Evolutionary conservation across 2,113 vertebrate species (phyloP), one percentile per base, ranked within the genome.

Genomic region (Hippocampus mohnikei): DNA sequence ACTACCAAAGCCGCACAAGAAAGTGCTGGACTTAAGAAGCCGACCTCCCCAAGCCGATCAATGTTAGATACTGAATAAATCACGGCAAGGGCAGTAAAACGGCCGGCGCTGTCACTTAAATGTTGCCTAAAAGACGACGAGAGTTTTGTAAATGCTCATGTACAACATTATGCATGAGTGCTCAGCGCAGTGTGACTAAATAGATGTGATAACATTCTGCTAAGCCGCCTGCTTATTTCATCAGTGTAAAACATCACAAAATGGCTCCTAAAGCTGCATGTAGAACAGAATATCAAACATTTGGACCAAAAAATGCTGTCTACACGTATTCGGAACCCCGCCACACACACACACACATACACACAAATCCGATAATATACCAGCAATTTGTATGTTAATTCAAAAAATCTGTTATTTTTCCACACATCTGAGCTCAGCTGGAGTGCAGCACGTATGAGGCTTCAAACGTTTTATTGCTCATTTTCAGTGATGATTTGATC

Each of bases 351-450:
- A n/a, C n/a, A n/a, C n/a, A n/a, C n/a, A n/a, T n/a, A n/a, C n/a
- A 29, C 0, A 77, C 77, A 73, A 23, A 67, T 42, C 46, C 84
- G 74, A 90, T 87, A 85, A 87, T 79, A 76, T 77, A 86, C 88
- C 77, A 91, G 82, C 81, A 88, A 88, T 91, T 85, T 87, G 81
- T 90, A 88, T 88, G 88, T 86, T 89, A 91, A 90, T 91, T 88
- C 87, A 71, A 74, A 56, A 84, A 84, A 84, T 77, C 70, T 71
- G 21, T 53, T 70, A 41, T 87, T 90, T 83, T 79, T 79, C 70
- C 69, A 87, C 71, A 82, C 88, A 86, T 80, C 27, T 27, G 42
- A 65, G 63, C 63, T 65, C 63, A 65, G 63, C 42, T 79, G 73
- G 67, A 86, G 79, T 76, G 67, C 67, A 81, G 66, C 72, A 70